phyloP scores from a whole-genome alignment of 1,140 invertebrate genomes.

The honey bee (Apis mellifera) region DNA sequence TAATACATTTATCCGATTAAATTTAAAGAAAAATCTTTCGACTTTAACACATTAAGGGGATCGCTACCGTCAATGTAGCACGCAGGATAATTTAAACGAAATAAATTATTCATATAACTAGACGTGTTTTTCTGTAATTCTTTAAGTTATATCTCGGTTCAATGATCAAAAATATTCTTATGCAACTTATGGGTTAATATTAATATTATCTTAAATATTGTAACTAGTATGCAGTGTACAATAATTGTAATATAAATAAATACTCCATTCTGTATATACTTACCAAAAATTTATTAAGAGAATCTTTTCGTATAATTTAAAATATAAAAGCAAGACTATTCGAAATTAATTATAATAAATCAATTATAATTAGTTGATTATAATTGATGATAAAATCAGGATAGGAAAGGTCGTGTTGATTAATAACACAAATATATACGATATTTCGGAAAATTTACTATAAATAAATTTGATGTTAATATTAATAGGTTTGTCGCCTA shows the following conservation, averaged over 20 bases:
- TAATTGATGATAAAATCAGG: neutral
- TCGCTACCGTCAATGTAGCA: too few species aligned
- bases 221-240: neutral
- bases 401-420: conserved; percentile 13
- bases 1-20: conserved; percentile 72
- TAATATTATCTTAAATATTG: neutral
- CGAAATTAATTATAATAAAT: too few species aligned
- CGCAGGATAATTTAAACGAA: neutral
- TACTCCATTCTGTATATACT: conserved; percentile 18
- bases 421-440: conserved; percentile 57
- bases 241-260: conserved; percentile 5
- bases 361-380: too few species aligned
- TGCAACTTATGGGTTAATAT: neutral
- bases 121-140: neutral
- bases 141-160: neutral
- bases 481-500: conserved; percentile 73
- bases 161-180: neutral
- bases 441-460: conserved; percentile 79
- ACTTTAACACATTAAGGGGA: neutral
- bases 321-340: neutral
- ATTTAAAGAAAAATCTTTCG: neutral
- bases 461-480: conserved; percentile 79
- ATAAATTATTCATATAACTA: neutral
- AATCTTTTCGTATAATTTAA: neutral
- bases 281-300: neutral